phyloP scores from a whole-genome alignment of 2,113 vertebrate species.

The Thamnophis sirtalis region DNA sequence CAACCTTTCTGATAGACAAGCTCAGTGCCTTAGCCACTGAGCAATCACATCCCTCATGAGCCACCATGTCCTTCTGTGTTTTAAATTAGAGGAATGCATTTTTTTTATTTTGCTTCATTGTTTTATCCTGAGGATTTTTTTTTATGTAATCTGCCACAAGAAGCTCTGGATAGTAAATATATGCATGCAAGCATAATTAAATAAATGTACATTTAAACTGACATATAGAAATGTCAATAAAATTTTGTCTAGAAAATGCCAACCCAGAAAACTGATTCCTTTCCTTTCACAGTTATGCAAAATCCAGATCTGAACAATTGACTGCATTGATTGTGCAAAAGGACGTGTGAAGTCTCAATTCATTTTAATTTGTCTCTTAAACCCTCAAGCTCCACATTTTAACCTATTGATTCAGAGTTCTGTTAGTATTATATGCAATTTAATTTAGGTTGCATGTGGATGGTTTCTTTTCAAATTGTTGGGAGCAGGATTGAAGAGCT shows the following conservation, averaged over 20 bases:
- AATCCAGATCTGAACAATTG: constrained; percentile 27
- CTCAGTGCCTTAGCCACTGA: too few species aligned
- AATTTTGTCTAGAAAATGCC: constrained; percentile 33
- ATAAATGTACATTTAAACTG: neutral
- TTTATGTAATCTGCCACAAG: neutral
- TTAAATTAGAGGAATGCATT: neutral
- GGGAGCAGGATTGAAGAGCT: neutral
- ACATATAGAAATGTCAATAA: constrained; percentile 46
- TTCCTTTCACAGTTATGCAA: constrained; percentile 35
- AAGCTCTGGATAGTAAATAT: neutral
- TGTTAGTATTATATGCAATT: constrained; percentile 2
- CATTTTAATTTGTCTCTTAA: constrained; percentile 15
- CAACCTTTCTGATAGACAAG: too few species aligned
- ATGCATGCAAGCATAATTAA: neutral
- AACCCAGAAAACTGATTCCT: constrained; percentile 16
- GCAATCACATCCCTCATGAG: too few species aligned
- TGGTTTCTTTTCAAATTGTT: neutral
- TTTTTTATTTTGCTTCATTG: neutral
- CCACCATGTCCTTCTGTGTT: too few species aligned
- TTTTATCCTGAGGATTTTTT: neutral
- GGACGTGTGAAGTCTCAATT: neutral
- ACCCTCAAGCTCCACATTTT: fast-evolving
- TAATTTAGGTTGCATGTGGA: neutral
- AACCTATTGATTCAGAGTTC: neutral
- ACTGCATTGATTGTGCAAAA: neutral